These are phyloP conservation scores for Tethea ocularis DNA, from an alignment of 2,888 invertebrate species.

Conservation along the genomic window DNA sequence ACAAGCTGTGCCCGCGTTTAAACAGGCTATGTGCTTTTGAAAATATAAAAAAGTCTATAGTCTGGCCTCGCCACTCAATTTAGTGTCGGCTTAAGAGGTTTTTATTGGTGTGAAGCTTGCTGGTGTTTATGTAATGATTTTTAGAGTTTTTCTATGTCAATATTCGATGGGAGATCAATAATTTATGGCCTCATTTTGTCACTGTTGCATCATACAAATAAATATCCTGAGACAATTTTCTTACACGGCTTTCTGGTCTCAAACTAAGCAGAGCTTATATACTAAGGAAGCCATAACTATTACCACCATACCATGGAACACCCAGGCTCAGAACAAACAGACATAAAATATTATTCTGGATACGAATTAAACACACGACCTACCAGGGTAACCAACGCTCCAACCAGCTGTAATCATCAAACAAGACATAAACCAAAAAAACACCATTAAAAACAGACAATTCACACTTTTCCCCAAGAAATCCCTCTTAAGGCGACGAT, in stretches of 20 bases:
- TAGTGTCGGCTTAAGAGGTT: not conserved
- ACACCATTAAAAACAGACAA: not conserved
- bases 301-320: too few relatives aligned
- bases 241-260: too few relatives aligned
- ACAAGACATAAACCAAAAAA: not conserved
- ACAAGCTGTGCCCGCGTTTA: constrained; percentile 42
- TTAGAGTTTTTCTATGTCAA: not conserved
- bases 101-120: not conserved
- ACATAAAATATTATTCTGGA: too few relatives aligned
- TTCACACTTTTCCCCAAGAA: constrained; percentile 25
- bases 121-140: not conserved
- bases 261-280: too few relatives aligned
- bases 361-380: too few relatives aligned
- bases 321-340: too few relatives aligned
- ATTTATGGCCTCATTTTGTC: not conserved
- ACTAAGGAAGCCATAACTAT: too few relatives aligned
- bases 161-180: not conserved
- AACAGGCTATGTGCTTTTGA: constrained; percentile 25
- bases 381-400: too few relatives aligned
- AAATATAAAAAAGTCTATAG: constrained; percentile 24
- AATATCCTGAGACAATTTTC: too few relatives aligned
- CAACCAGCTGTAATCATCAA: not conserved
- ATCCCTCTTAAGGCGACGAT: too few relatives aligned
- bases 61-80: constrained; percentile 10
- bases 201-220: too few relatives aligned